Evolutionary conservation across 2,888 invertebrate genomes (phyloP).

Genomic region (Cataglyphis livida): DNA sequence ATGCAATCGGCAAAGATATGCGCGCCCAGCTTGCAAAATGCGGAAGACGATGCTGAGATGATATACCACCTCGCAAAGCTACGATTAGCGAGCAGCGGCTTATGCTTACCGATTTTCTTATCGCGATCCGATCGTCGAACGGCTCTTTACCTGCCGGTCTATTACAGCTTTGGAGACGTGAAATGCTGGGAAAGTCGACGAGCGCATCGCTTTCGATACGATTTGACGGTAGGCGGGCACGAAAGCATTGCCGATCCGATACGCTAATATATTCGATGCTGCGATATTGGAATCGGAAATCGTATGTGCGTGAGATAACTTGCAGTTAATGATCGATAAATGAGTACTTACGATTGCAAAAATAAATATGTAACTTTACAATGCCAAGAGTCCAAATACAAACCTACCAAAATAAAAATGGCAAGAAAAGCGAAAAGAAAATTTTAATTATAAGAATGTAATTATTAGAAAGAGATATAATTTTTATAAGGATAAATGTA

Average conservation of each 20-base stretch:
- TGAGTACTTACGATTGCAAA: background rate
- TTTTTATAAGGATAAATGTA: background rate
- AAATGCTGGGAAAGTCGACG: slow-evolving; percentile 32
- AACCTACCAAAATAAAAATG: background rate
- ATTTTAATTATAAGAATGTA: slow-evolving; percentile 11
- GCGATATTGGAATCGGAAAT: background rate
- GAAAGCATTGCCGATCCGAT: slow-evolving; percentile 7
- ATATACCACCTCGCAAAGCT: slow-evolving; percentile 28
- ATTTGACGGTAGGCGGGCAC: slow-evolving; percentile 18
- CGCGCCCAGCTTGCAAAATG: slow-evolving; percentile 42
- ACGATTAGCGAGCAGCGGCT: slow-evolving; percentile 38
- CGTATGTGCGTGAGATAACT: background rate
- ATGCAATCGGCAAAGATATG: slow-evolving; percentile 54
- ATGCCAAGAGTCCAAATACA: background rate
- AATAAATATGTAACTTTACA: background rate
- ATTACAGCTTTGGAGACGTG: slow-evolving; percentile 29
- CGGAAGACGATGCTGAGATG: slow-evolving; percentile 58
- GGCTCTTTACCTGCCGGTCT: slow-evolving; percentile 26
- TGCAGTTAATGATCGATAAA: slow-evolving; percentile 10
- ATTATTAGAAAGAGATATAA: background rate
- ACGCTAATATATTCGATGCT: background rate
- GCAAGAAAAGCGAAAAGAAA: background rate
- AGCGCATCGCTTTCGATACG: slow-evolving; percentile 31
- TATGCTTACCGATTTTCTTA: slow-evolving; percentile 38
- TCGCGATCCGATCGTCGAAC: slow-evolving; percentile 39